phyloP scores from a whole-genome alignment of 2,797 vertebrate genomes.

The Liparis tanakae region DNA sequence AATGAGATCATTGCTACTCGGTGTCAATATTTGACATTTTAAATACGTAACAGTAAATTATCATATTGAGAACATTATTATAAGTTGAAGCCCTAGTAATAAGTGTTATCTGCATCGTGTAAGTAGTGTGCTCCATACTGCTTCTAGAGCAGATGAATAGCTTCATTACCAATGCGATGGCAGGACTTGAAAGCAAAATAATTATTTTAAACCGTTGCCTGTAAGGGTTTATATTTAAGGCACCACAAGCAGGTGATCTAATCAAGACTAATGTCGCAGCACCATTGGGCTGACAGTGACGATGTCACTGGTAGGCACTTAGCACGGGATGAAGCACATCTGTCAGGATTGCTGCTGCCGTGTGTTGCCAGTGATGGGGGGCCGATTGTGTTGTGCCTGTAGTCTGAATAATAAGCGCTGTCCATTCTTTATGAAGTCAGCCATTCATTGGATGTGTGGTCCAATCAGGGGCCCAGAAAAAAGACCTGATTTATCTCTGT shows the following conservation, averaged over 20 bases:
- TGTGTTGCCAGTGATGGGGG: slow-evolving; percentile 19
- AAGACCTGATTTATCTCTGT: neutral
- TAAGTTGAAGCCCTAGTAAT: neutral
- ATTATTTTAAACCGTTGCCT: too few species aligned
- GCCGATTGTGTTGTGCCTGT: slow-evolving; percentile 3
- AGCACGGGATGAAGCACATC: slow-evolving; percentile 32
- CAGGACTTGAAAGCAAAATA: neutral
- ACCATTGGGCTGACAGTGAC: slow-evolving; percentile 27
- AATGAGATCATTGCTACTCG: too few species aligned
- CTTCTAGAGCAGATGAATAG: too few species aligned
- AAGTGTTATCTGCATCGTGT: neutral
- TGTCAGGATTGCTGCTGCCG: slow-evolving; percentile 29
- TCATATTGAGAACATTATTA: neutral
- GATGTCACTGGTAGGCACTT: slow-evolving; percentile 38
- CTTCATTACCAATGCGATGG: neutral
- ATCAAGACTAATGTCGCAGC: slow-evolving; percentile 6
- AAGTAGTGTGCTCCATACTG: neutral
- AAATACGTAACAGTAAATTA: neutral
- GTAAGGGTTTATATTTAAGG: too few species aligned
- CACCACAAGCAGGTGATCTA: slow-evolving; percentile 1
- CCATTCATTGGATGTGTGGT: slow-evolving; percentile 4
- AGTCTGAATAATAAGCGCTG: slow-evolving; percentile 43
- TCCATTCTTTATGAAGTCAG: slow-evolving; percentile 21
- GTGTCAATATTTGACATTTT: neutral
- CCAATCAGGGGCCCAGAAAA: neutral